Conservation (phyloP, 2,888 invertebrate species). For the Rotaria macrura region DNA sequence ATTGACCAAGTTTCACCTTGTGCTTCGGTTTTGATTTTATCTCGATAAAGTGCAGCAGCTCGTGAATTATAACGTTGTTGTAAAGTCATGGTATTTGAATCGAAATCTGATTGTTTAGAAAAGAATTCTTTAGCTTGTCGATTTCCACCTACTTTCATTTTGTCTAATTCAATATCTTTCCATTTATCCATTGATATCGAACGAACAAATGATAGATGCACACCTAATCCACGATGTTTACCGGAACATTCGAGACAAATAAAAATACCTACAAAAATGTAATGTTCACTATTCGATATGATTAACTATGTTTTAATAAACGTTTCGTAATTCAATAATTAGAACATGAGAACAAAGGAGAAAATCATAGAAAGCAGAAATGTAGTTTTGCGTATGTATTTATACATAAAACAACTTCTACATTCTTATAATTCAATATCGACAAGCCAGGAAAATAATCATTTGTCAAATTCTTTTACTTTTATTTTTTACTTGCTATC, state of each 20-base stretch:
- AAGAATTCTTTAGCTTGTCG: slow-evolving; percentile 75
- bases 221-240: slow-evolving; percentile 89
- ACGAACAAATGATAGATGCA: slow-evolving; percentile 68
- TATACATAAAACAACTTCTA: too few relatives aligned
- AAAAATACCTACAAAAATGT: slow-evolving; percentile 63
- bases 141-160: slow-evolving; percentile 96
- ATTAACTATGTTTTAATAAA: too few relatives aligned
- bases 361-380: too few relatives aligned
- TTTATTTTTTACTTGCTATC: too few relatives aligned
- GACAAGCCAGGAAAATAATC: too few relatives aligned
- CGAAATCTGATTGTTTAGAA: slow-evolving; percentile 75
- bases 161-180: slow-evolving; percentile 92
- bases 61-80: slow-evolving; percentile 82
- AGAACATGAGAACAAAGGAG: too few relatives aligned
- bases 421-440: too few relatives aligned
- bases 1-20: slow-evolving; percentile 66
- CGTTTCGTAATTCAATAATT: too few relatives aligned
- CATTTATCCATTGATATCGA: slow-evolving; percentile 99
- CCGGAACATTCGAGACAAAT: slow-evolving; percentile 98
- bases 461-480: too few relatives aligned
- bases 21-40: slow-evolving; percentile 73
- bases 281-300: too few relatives aligned
- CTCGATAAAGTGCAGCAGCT: slow-evolving; percentile 85
- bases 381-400: too few relatives aligned
- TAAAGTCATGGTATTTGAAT: slow-evolving; percentile 65